Base-by-base conservation (phyloP, 2,888 invertebrate species). In the Drosophila robusta region DNA sequence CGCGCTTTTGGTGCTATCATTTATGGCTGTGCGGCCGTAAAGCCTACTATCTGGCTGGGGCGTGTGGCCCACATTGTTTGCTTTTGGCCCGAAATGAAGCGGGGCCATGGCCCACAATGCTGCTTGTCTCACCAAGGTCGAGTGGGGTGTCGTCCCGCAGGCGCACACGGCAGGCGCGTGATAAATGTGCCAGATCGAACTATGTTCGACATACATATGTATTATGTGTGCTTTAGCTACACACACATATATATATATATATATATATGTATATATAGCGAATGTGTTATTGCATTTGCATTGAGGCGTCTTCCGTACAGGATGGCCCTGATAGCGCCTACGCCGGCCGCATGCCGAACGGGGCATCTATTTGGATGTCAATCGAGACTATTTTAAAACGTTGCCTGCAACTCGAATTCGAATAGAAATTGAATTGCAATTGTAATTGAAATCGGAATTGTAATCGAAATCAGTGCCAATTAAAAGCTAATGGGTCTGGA, bases 81-180 rank as follows among this genome's bases (percentile, higher is more conserved):
- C 61, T 46, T 62, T 65, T 57, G 61, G 61, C 60, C 60, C 64
- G n/a, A 64, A 70, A 73, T 60, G n/a, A 39, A 45, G 18, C 45
- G 11, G 56, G 45, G 44, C 64, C 74, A 57, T 74, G 73, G 69
- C 73, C 61, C 54, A 57, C 74, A 69, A 69, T 52, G 54, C 45
- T 50, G 50, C 42, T 54, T 54, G 66, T 49, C 44, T 22, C 49
- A 22, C 6, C 56, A 57, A 61, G 80, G 80, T 66, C 80, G 52
- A 51, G 60, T 56, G 65, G 46, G 65, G 46, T 18, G 47, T 38
- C 45, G 65, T 81, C 78, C 78, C 78, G 65, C 75, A 71, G 78
- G 78, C 80, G 63, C 74, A 78, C 75, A 62, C 63, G 64, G 54
- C 65, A 34, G 49, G 56, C 50, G 75, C 78, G 78, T 79, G 79